Evolutionary conservation across 2,888 invertebrate species (phyloP).

Genomic region (Chrysomela aeneicollis): DNA sequence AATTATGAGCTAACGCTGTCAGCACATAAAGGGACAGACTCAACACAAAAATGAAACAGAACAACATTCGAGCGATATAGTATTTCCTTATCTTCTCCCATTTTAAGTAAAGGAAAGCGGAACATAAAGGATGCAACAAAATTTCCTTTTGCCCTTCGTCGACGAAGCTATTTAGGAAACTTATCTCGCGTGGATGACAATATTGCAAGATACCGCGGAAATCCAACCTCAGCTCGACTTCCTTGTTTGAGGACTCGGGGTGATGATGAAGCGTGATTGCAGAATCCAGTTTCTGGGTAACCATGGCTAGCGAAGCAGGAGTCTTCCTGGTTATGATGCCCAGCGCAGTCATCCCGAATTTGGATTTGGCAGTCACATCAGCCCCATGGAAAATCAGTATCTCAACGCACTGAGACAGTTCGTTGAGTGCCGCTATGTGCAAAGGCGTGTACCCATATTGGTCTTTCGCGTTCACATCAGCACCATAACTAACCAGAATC

Average conservation of each 20-base stretch:
- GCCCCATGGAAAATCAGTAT: slow-evolving; percentile 85
- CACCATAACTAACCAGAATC: slow-evolving; percentile 79
- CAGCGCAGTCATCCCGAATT: slow-evolving; percentile 85
- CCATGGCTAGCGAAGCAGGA: slow-evolving; percentile 83
- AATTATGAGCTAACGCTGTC: slow-evolving; percentile 84
- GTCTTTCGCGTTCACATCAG: slow-evolving; percentile 84
- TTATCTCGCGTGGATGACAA: slow-evolving; percentile 84
- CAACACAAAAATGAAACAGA: slow-evolving; percentile 81
- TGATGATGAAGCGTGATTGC: slow-evolving; percentile 82
- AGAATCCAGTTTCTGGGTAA: slow-evolving; percentile 81
- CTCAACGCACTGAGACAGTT: slow-evolving; percentile 84
- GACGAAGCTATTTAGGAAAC: slow-evolving; percentile 85
- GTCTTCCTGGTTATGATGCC: slow-evolving; percentile 88
- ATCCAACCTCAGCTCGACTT: slow-evolving; percentile 83
- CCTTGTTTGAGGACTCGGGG: slow-evolving; percentile 78
- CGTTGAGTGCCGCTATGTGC: slow-evolving; percentile 86
- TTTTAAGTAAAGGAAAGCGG: slow-evolving; percentile 86
- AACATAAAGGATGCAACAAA: slow-evolving; percentile 84
- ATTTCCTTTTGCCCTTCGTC: slow-evolving; percentile 91
- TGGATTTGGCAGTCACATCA: slow-evolving; percentile 88
- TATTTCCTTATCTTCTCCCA: slow-evolving; percentile 92
- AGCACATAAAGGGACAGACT: slow-evolving; percentile 84
- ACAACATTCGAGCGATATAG: slow-evolving; percentile 79
- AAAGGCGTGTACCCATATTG: slow-evolving; percentile 87
- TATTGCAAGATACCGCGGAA: slow-evolving; percentile 84